Percentiles rank a stretch among this genome's conserved stretches.
These are phyloP conservation scores for Schizothorax lantsangensis DNA, from an alignment of 2,797 vertebrate genomes.

Conservation along the genomic window DNA sequence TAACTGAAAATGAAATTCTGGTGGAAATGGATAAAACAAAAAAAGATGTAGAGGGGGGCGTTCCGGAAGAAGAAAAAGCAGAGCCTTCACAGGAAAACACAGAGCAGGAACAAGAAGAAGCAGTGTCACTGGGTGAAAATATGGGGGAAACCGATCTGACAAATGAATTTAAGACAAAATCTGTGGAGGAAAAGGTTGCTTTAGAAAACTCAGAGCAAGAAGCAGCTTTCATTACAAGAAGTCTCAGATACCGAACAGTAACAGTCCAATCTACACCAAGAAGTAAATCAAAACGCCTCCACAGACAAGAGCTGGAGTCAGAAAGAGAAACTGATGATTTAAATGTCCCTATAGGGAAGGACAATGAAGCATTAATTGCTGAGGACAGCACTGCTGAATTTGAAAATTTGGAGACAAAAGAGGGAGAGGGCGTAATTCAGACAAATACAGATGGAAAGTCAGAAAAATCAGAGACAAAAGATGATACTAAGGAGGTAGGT, in stretches of 20 bases:
- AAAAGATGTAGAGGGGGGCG: not conserved
- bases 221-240: conserved; percentile 5
- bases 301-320: conserved; percentile 1
- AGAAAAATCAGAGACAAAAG: not conserved
- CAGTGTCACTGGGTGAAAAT: not conserved
- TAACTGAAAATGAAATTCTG: not conserved
- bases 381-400: not conserved
- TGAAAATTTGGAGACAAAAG: conserved; percentile 13
- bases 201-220: conserved; percentile 14
- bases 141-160: not conserved
- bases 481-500: conserved; percentile 11
- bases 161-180: too few species aligned
- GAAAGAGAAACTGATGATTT: not conserved
- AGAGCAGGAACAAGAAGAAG: not conserved
- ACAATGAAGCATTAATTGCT: not conserved
- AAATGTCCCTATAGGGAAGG: not conserved
- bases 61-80: not conserved
- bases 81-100: not conserved
- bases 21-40: not conserved
- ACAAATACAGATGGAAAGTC: not conserved
- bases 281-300: conserved; percentile 27
- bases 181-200: not conserved
- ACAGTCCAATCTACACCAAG: conserved; percentile 24
- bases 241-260: conserved; percentile 41
- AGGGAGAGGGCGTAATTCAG: not conserved